A percentile compares a stretch with the other conserved stretches of the same genome.
Conservation (phyloP, 2,888 invertebrate genomes). For the Xestia ashworthii region DNA sequence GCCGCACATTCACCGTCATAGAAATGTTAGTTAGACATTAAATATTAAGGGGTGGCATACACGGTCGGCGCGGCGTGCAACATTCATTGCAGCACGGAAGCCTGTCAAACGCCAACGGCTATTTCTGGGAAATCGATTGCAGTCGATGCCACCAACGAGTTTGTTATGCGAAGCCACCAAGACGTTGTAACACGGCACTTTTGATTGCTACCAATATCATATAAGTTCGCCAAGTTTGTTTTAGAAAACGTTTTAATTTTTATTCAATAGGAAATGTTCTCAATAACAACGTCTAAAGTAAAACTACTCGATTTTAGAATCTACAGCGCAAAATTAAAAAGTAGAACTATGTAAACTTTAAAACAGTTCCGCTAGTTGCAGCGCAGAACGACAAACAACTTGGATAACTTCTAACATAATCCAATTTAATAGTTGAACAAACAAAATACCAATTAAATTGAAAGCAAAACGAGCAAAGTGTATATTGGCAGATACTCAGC, state of each 20-base stretch:
- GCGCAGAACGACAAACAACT: constrained; percentile 60
- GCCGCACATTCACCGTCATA: constrained; percentile 77
- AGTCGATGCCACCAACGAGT: constrained; percentile 69
- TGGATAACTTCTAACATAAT: constrained; percentile 66
- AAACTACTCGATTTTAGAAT: constrained; percentile 43
- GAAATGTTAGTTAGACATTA: constrained; percentile 85
- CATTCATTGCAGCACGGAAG: constrained; percentile 79
- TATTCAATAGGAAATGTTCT: neutral
- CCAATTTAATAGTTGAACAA: constrained; percentile 71
- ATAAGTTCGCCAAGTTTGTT: neutral
- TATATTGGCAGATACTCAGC: constrained; percentile 82
- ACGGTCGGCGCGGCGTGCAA: constrained; percentile 74
- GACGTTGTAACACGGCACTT: constrained; percentile 66
- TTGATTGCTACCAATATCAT: constrained; percentile 49
- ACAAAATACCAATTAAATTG: constrained; percentile 78
- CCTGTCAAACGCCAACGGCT: constrained; percentile 80
- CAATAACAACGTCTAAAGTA: constrained; percentile 21
- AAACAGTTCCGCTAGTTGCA: constrained; percentile 59
- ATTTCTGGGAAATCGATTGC: constrained; percentile 86
- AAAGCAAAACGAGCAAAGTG: constrained; percentile 78
- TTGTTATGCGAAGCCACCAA: constrained; percentile 66
- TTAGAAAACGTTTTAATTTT: constrained; percentile 2
- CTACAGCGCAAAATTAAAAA: constrained; percentile 53
- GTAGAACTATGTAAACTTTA: constrained; percentile 55
- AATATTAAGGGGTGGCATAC: constrained; percentile 83